These are phyloP conservation scores for Ephestia elutella DNA, from an alignment of 1,140 invertebrate species.

Conservation along the genomic window DNA sequence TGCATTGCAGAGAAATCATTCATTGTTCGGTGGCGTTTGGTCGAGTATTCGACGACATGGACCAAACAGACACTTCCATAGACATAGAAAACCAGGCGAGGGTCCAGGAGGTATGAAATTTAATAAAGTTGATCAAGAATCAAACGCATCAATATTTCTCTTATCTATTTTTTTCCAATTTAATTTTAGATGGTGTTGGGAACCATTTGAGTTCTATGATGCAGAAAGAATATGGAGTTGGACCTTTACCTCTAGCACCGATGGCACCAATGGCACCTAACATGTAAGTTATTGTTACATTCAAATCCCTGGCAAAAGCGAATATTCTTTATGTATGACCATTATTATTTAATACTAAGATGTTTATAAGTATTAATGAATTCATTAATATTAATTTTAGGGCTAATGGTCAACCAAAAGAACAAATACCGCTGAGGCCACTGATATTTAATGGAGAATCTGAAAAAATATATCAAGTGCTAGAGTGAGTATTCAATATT, in stretches of 20 bases:
- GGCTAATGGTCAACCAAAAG: conserved; percentile 71
- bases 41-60: conserved; percentile 86
- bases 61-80: conserved; percentile 54
- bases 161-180: not conserved
- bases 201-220: conserved; percentile 73
- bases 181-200: conserved; percentile 49
- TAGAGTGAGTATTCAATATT: conserved; percentile 79
- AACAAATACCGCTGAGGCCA: conserved; percentile 85
- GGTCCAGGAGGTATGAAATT: conserved; percentile 38
- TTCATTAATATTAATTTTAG: conserved; percentile 26
- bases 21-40: conserved; percentile 96
- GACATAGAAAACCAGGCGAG: conserved; percentile 48
- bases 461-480: conserved; percentile 77
- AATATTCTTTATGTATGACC: too few species aligned
- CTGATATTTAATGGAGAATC: conserved; percentile 81
- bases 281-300: conserved; percentile 50
- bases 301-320: not conserved
- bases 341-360: too few species aligned
- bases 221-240: conserved; percentile 66
- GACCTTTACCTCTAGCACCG: conserved; percentile 41
- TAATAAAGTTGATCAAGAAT: not conserved
- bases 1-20: conserved; percentile 90
- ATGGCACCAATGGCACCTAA: conserved; percentile 49
- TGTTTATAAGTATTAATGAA: not conserved
- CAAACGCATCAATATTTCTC: not conserved